Base-by-base conservation (phyloP, 2,113 vertebrate genomes). In the Crypturellus undulatus region DNA sequence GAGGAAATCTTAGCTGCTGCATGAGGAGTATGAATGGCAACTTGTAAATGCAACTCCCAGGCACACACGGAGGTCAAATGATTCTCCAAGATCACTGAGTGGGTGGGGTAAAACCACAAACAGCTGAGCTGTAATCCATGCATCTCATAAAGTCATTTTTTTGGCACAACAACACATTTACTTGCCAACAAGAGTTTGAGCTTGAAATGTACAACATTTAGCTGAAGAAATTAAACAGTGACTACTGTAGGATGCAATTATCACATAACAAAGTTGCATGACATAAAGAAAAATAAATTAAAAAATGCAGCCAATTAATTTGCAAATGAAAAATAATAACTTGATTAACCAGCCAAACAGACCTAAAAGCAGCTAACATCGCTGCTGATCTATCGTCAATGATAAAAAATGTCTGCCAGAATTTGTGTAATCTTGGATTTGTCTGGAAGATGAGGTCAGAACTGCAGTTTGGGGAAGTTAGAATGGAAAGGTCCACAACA, bases 341-440 rank as follows among this genome's bases (percentile, higher is more conserved):
- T 68, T 0, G 1, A 75, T 54, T 94, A 78, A 38, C 12, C 38
- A 91, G 58, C 21, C 3, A 7, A 90, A 68, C 12, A 93, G 12
- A 60, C 58, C 43, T 38, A 93, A 94, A 71, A 4, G 67, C n/a
- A 75, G 68, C 60, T 87, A 89, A 47, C 56, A 67, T 68, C 24
- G 24, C 17, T 65, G 52, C 26, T 80, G 30, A 51, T 93, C 82
- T 76, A 77, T 72, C 73, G 52, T 43, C 86, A 94, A 94, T 62
- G 94, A 90, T 93, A 75, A 90, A 93, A 89, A 54, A 17, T 30
- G 24, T 32, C 47, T 95, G 85, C 91, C 87, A 97, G 94, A 96
- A 92, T 91, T 30, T 94, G 13, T 79, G 49, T 90, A 95, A 95
- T 89, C 87, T 79, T 92, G 90, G 65, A 90, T 86, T 77, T 28